Conservation (phyloP, 53 echinoderm and acorn worm genomes). For the Hippasteria phrygiana region DNA sequence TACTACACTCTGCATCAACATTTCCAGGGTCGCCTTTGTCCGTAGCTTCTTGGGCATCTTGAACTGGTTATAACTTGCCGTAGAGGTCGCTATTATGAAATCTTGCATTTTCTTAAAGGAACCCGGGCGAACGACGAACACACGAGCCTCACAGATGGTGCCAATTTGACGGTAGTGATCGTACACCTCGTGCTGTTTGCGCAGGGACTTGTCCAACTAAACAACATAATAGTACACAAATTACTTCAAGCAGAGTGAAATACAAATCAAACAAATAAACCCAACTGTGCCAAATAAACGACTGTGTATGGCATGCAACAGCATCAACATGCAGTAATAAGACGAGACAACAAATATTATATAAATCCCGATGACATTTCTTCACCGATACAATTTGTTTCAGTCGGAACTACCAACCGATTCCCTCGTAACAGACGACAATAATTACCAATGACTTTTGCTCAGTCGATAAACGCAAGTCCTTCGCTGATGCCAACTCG, state of each 20-base stretch:
- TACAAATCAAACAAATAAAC: too few relatives aligned
- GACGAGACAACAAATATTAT: background rate
- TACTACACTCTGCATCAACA: conserved; percentile 59
- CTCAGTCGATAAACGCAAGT: conserved; percentile 6
- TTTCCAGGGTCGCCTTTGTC: conserved; percentile 35
- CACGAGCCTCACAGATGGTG: conserved; percentile 50
- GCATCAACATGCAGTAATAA: background rate
- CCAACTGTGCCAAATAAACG: too few relatives aligned
- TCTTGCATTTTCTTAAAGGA: conserved; percentile 53
- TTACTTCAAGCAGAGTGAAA: background rate
- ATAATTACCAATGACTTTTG: conserved; percentile 32
- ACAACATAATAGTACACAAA: background rate
- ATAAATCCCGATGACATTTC: background rate
- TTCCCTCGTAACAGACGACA: background rate
- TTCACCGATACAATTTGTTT: background rate
- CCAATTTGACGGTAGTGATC: conserved; percentile 66
- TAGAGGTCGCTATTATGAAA: conserved; percentile 65
- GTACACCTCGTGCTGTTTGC: conserved; percentile 60
- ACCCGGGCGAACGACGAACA: conserved; percentile 43
- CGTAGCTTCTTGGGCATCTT: conserved; percentile 69
- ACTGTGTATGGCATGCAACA: background rate
- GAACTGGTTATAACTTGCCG: conserved; percentile 69
- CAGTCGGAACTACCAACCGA: background rate
- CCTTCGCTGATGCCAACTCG: conserved; percentile 43
- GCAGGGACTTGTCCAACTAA: conserved; percentile 72